These are phyloP conservation scores for Latrodectus geometricus DNA, from an alignment of 1,140 invertebrate genomes.

Conservation along the genomic window DNA sequence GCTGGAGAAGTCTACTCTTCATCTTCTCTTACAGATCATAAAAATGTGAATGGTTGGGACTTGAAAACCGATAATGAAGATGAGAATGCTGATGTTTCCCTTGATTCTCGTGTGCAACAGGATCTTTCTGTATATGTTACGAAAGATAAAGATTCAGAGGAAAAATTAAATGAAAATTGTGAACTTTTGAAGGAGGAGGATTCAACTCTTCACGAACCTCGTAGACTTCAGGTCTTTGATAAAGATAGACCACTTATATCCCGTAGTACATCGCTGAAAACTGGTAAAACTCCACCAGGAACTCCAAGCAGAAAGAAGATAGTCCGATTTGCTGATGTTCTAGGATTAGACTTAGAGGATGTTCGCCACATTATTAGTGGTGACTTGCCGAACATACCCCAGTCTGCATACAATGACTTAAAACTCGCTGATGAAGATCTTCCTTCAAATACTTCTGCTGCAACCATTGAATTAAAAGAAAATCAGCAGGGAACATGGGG, in stretches of 20 bases:
- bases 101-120: too few relatives aligned
- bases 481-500: constrained; percentile 71
- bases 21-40: too few relatives aligned
- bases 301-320: constrained; percentile 88
- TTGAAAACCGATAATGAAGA: too few relatives aligned
- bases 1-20: too few relatives aligned
- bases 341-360: constrained; percentile 91
- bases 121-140: too few relatives aligned
- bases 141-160: too few relatives aligned
- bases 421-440: constrained; percentile 41
- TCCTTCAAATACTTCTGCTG: constrained; percentile 66
- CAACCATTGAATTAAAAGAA: constrained; percentile 73
- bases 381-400: constrained; percentile 87
- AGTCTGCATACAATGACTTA: constrained; percentile 77
- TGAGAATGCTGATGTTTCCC: too few relatives aligned
- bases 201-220: neutral
- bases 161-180: too few relatives aligned
- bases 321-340: constrained; percentile 93
- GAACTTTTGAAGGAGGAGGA: too few relatives aligned
- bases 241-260: constrained; percentile 74
- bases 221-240: neutral
- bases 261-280: constrained; percentile 87
- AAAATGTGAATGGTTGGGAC: too few relatives aligned
- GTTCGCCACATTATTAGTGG: constrained; percentile 74
- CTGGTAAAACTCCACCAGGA: constrained; percentile 89